Percentiles rank a stretch among this genome's conserved stretches.
phyloP scores from a whole-genome alignment of 2,113 vertebrate genomes.

The Lamprotornis superbus region DNA sequence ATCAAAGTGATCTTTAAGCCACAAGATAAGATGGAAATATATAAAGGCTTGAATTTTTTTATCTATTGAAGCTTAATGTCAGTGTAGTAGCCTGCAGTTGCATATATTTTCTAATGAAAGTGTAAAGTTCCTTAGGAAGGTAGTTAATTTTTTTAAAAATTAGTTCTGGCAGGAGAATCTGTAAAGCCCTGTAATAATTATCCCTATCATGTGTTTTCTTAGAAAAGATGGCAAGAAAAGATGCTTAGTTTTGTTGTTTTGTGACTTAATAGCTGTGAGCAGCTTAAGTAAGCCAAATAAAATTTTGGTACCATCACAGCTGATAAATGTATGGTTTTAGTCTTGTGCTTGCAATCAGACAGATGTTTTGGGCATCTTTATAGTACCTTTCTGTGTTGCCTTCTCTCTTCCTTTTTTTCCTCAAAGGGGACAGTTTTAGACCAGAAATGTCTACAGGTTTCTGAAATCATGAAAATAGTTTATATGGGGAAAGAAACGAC shows the following conservation, averaged over 20 bases:
- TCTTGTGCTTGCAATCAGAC: not conserved
- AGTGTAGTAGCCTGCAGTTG: not conserved
- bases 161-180: not conserved
- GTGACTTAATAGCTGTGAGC: not conserved
- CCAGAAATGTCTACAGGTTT: not conserved
- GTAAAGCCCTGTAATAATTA: not conserved
- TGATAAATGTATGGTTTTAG: not conserved
- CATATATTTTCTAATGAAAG: not conserved
- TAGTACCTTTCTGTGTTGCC: not conserved
- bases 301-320: not conserved
- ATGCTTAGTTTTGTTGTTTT: not conserved
- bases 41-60: not conserved
- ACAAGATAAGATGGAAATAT: not conserved
- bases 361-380: not conserved
- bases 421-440: not conserved
- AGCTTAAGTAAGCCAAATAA: not conserved
- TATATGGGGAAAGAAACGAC: not conserved
- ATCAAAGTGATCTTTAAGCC: not conserved
- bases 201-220: not conserved
- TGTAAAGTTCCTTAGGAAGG: not conserved
- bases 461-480: not conserved
- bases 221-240: not conserved
- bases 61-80: not conserved
- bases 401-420: not conserved
- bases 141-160: not conserved